Base-by-base conservation (phyloP, 2,113 vertebrate species). In the Burhinus oedicnemus region DNA sequence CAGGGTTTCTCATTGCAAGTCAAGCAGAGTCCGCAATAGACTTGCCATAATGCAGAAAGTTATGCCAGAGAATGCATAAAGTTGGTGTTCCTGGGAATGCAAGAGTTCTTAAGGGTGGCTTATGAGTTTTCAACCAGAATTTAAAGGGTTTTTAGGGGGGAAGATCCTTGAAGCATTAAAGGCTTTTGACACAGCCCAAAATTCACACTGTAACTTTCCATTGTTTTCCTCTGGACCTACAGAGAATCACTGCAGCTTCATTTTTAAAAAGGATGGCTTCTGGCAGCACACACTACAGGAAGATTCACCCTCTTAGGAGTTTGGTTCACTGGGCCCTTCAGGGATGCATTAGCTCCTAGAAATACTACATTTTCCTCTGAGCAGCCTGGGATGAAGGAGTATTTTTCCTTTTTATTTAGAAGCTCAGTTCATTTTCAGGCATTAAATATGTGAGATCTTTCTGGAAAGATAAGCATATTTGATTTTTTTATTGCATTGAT, bases 261-360 rank as follows among this genome's bases (percentile, higher is more conserved):
- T 92, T 75, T 94, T 86, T 36, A 47, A 52, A 92, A 89, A 87
- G 71, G 32, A 83, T 87, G 65, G 87, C 61, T 93, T 87, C 93
- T 82, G 85, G 88, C 75, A 92, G 62, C n/a, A 51, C 1, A 3
- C n/a, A 69, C 38, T 81, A 25, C 75, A 86, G 88, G 85, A 92
- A 95, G 83, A 70, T 17, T 74, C 42, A 66, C 57, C 83, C 80
- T 77, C 38, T 81, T 21, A 74, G n/a, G 64, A 79, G 40, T 74
- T 60, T 70, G 45, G 64, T 66, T 92, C 64, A 66, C 51, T 72
- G 58, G 54, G 60, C n/a, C 68, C 70, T 88, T 93, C 86, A 55
- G 71, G 68, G 57, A 81, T 83, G 62, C 55, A 61, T 80, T 65
- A 74, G 29, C 70, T 93, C 54, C 68, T 66, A 80, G 90, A 93